These are phyloP conservation scores for Eubasilissa splendida DNA, from an alignment of 2,888 invertebrate genomes.

Conservation along the genomic window DNA sequence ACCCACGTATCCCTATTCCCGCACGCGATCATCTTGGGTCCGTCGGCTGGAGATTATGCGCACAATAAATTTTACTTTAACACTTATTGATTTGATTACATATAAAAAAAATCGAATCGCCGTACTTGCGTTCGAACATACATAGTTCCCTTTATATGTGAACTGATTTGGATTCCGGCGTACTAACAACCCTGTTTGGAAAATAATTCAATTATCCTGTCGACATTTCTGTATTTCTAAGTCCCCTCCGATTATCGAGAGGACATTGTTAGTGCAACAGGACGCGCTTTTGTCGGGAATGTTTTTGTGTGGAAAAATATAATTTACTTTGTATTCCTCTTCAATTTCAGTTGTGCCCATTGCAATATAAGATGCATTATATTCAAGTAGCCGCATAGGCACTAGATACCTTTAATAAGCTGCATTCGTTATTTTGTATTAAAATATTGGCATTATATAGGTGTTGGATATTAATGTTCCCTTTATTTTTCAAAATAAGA, in stretches of 20 bases:
- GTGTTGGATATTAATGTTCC: too few species aligned
- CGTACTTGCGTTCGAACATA: background rate
- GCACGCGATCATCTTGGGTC: too few species aligned
- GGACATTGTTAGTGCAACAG: conserved; percentile 51
- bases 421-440: too few species aligned
- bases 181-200: conserved; percentile 33
- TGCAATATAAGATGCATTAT: conserved; percentile 17
- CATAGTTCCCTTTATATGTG: background rate
- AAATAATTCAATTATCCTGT: conserved; percentile 55
- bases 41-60: too few species aligned
- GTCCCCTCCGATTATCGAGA: conserved; percentile 44
- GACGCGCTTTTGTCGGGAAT: conserved; percentile 37
- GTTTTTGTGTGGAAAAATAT: conserved; percentile 37
- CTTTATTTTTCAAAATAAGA: too few species aligned
- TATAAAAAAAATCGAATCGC: too few species aligned
- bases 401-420: too few species aligned
- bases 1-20: too few species aligned
- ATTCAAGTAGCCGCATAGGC: background rate
- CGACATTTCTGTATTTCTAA: conserved; percentile 37
- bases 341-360: conserved; percentile 26
- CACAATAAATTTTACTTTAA: too few species aligned
- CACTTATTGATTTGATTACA: too few species aligned
- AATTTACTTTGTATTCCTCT: conserved; percentile 27
- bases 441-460: too few species aligned
- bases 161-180: background rate